Conservation (phyloP, 2,888 invertebrate species). For the Microchrysa polita region DNA sequence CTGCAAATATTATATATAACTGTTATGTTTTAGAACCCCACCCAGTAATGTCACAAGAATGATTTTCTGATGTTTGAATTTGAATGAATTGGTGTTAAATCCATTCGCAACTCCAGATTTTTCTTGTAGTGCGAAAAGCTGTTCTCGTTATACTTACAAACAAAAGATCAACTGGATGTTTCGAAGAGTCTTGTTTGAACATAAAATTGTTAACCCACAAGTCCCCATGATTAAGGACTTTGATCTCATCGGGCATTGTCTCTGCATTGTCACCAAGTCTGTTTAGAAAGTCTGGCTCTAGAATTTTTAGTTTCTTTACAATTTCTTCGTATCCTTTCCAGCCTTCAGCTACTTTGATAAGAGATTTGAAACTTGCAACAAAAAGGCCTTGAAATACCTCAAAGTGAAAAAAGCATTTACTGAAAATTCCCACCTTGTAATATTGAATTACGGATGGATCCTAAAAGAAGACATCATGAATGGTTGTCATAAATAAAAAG, state of each 20-base stretch:
- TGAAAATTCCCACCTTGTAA: not conserved
- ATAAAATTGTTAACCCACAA: slow-evolving; percentile 67
- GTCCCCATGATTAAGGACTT: slow-evolving; percentile 67
- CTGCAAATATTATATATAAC: too few relatives aligned
- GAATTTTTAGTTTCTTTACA: slow-evolving; percentile 61
- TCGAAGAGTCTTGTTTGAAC: slow-evolving; percentile 61
- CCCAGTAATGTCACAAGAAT: too few relatives aligned
- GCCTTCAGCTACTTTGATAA: slow-evolving; percentile 61
- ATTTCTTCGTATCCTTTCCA: slow-evolving; percentile 65
- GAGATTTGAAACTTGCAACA: slow-evolving; percentile 44
- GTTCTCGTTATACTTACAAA: slow-evolving; percentile 65
- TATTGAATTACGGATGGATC: not conserved
- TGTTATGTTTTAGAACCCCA: too few relatives aligned
- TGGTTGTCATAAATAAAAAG: too few relatives aligned
- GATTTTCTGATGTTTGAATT: too few relatives aligned
- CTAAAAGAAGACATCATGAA: not conserved
- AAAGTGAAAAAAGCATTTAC: not conserved
- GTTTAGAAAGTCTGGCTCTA: slow-evolving; percentile 58
- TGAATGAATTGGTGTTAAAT: too few relatives aligned
- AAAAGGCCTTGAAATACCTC: not conserved
- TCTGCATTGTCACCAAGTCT: slow-evolving; percentile 53
- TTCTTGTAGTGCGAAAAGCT: too few relatives aligned
- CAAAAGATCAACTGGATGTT: slow-evolving; percentile 63
- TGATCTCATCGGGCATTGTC: slow-evolving; percentile 58
- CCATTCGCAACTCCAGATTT: slow-evolving; percentile 45